Percentiles rank a stretch among this genome's conserved stretches.
Evolutionary conservation across 2,113 vertebrate species (phyloP).

Genomic region (Pseudorhombus dupliciocellatus): DNA sequence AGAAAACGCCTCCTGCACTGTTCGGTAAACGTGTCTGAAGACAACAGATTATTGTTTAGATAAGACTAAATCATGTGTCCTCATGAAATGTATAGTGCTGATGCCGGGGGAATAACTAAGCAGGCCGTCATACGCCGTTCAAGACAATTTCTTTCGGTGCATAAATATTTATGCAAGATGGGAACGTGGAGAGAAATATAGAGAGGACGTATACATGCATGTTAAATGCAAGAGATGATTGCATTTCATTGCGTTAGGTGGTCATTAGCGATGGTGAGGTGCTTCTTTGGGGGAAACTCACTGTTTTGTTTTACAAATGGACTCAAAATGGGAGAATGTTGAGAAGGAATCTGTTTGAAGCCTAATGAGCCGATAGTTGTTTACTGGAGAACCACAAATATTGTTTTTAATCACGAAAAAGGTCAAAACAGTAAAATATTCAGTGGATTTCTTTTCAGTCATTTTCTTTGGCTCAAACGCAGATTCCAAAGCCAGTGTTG

Average conservation of each 20-base stretch:
- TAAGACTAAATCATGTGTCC: constrained; percentile 8
- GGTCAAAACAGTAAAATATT: neutral
- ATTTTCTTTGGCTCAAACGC: neutral
- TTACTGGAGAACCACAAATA: too few species aligned
- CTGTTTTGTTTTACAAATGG: too few species aligned
- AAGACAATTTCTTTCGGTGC: constrained; percentile 10
- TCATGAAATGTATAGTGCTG: neutral
- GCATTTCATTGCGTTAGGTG: neutral
- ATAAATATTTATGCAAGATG: neutral
- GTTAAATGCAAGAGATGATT: neutral
- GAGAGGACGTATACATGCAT: neutral
- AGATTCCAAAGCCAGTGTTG: neutral
- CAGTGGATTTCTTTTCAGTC: neutral
- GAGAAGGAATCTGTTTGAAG: too few species aligned
- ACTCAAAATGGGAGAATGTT: too few species aligned
- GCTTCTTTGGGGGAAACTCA: neutral
- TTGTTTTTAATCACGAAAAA: too few species aligned
- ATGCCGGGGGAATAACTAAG: neutral
- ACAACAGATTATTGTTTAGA: neutral
- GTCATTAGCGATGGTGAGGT: neutral
- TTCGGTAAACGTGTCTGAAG: constrained; percentile 13
- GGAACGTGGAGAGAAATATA: neutral
- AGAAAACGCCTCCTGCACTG: constrained; percentile 18
- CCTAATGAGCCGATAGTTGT: too few species aligned
- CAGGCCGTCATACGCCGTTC: constrained; percentile 1